Evolutionary conservation across 2,888 invertebrate genomes (phyloP), one percentile per base, ranked within the genome.

Genomic region (Calameuta filiformis): DNA sequence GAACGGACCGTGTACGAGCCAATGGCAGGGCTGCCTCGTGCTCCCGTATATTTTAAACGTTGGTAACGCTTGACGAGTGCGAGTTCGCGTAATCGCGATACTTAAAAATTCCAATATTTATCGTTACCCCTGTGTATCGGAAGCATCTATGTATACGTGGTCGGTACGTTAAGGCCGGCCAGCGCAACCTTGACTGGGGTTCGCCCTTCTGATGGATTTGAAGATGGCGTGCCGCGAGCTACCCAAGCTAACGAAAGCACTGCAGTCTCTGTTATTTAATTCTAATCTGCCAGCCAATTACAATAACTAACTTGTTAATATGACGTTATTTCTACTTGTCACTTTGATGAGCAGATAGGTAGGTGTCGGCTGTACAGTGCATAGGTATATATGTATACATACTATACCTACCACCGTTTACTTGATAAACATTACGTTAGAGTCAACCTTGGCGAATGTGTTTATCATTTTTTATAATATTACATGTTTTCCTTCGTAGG

Each of bases 131-230:
- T 56, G 9, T 56, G 23, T 56, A 56, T 56, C 56, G 23, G 56
- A 56, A 9, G 56, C 56, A 56, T 56, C 56, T 56, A 56, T 23
- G 56, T 56, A 2, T 56, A 56, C 56, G 23, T 23, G 56, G 9
- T 56, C 9, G 56, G 56, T 56, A 56, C 56, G 56, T 56, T 56
- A 56, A 56, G 9, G 56, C 56, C 56, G 56, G 56, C 23, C 56
- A 23, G 15, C 15, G 84, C 82, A 87, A 86, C 87, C 88, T 87
- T 85, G 85, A 84, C 85, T 84, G 84, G 81, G 83, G 84, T 83
- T 85, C 82, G 83, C 82, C 80, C 79, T 78, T 77, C 84, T 88
- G 88, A 88, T 87, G 86, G 87, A 88, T 88, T 86, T 80, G 86
- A 83, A 83, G 81, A 87, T 88, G 81, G 88, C 88, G 88, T 88